phyloP scores from a whole-genome alignment of 2,888 invertebrate genomes.

The Loripinus fragilis region DNA sequence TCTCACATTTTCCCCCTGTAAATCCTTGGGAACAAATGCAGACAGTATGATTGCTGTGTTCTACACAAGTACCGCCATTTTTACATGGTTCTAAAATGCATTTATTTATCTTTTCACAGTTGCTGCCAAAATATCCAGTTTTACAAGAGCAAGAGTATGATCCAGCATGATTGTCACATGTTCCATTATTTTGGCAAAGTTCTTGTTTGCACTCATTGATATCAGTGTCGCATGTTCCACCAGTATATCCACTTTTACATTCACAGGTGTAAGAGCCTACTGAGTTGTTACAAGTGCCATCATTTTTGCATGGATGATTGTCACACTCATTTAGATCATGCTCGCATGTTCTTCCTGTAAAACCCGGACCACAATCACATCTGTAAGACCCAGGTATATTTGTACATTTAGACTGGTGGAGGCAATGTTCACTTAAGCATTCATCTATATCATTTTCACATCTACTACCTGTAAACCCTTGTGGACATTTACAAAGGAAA shows the following conservation, averaged over 20 bases:
- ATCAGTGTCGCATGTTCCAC: neutral
- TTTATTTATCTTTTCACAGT: neutral
- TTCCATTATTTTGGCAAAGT: neutral
- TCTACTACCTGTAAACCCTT: neutral
- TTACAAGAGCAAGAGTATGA: neutral
- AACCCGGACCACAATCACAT: neutral
- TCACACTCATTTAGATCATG: neutral
- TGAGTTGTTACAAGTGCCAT: neutral
- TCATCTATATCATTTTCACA: neutral
- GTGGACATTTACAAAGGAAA: neutral
- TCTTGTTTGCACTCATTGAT: neutral
- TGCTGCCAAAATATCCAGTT: neutral
- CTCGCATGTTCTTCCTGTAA: neutral
- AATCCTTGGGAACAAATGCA: neutral
- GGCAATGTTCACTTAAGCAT: neutral
- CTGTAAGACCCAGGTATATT: neutral
- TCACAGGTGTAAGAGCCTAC: neutral
- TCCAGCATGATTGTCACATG: neutral
- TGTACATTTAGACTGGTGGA: neutral
- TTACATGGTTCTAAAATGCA: neutral
- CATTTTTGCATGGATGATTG: neutral
- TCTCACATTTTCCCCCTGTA: neutral
- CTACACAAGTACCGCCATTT: neutral
- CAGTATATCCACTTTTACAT: neutral
- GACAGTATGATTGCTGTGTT: neutral